These are phyloP conservation scores for Torymus aiolomorphi DNA, from an alignment of 2,888 invertebrate species.

Conservation along the genomic window DNA sequence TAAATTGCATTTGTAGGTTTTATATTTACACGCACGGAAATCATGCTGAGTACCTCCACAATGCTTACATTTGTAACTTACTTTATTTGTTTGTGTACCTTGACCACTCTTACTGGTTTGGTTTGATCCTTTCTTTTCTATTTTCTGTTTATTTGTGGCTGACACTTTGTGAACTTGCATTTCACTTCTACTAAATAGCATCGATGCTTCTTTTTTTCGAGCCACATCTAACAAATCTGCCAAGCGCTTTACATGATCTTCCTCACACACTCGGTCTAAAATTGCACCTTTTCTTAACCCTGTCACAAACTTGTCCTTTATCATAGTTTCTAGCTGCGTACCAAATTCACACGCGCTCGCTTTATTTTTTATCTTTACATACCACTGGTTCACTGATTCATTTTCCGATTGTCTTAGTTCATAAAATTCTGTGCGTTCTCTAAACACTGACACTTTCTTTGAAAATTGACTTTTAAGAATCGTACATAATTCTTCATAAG, in stretches of 20 bases:
- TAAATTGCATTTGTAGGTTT: background rate
- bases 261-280: conserved; percentile 37
- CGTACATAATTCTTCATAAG: too few species aligned
- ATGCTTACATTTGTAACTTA: too few species aligned
- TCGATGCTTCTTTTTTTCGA: too few species aligned
- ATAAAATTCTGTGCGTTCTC: conserved; percentile 58
- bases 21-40: conserved; percentile 17
- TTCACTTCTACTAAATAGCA: too few species aligned
- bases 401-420: conserved; percentile 60
- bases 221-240: too few species aligned
- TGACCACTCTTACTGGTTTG: background rate
- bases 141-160: background rate
- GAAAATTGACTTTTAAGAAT: too few species aligned
- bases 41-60: too few species aligned
- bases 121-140: background rate
- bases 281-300: conserved; percentile 48
- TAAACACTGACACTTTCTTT: conserved; percentile 58
- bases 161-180: too few species aligned
- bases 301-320: conserved; percentile 60
- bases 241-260: too few species aligned
- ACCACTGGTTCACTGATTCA: too few species aligned
- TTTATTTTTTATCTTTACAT: conserved; percentile 65
- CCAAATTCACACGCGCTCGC: conserved; percentile 52
- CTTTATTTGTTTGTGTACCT: background rate
- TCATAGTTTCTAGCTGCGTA: conserved; percentile 51